These are phyloP conservation scores for Nomia melanderi DNA, from an alignment of 1,140 invertebrate species.

Conservation along the genomic window DNA sequence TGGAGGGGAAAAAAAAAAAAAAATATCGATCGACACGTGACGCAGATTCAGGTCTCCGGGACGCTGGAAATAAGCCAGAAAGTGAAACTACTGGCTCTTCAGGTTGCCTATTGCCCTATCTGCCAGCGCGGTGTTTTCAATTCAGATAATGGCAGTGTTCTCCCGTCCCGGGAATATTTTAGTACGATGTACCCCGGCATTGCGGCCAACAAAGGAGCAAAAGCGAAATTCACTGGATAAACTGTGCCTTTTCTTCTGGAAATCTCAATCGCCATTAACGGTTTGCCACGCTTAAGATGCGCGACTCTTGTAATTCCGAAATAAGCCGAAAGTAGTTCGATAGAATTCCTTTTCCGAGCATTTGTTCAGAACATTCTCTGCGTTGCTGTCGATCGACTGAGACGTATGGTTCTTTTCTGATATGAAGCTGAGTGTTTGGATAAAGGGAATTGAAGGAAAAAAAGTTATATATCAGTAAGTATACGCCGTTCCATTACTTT, in stretches of 20 bases:
- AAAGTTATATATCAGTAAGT: too few species aligned
- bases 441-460: too few species aligned
- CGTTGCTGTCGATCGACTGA: too few species aligned
- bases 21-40: conserved; percentile 42
- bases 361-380: too few species aligned
- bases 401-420: too few species aligned
- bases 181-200: conserved; percentile 1
- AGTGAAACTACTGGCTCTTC: conserved; percentile 59
- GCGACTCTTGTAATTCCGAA: too few species aligned
- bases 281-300: too few species aligned
- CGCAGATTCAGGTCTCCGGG: conserved; percentile 61
- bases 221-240: conserved; percentile 6
- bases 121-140: conserved; percentile 36
- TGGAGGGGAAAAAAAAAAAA: conserved; percentile 25
- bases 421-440: too few species aligned
- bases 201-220: background rate
- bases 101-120: conserved; percentile 49
- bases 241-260: background rate
- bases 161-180: conserved; percentile 23
- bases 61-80: conserved; percentile 66
- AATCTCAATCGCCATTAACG: background rate
- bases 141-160: conserved; percentile 44
- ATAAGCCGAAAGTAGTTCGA: too few species aligned
- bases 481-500: too few species aligned
- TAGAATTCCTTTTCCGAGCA: too few species aligned